These are phyloP conservation scores for Thermophis baileyi DNA, from an alignment of 2,113 vertebrate genomes.

Conservation along the genomic window DNA sequence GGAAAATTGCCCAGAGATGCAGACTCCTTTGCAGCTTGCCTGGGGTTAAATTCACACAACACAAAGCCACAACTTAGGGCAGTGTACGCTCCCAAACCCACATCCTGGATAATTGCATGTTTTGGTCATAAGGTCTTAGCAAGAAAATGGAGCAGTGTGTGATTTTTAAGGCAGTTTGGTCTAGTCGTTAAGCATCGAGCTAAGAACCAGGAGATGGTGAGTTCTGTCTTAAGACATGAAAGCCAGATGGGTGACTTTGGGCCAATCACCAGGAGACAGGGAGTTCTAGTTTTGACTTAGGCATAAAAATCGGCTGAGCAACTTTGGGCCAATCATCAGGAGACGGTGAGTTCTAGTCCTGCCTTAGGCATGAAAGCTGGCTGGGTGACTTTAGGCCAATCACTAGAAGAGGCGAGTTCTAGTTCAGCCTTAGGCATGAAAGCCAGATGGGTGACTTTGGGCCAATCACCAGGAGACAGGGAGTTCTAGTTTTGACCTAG, in stretches of 20 bases:
- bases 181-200: too few species aligned
- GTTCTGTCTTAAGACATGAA: too few species aligned
- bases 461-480: too few species aligned
- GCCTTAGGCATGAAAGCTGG: too few species aligned
- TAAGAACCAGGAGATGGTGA: too few species aligned
- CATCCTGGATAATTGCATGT: neutral
- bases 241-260: neutral
- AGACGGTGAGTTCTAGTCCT: neutral
- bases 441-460: neutral
- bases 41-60: neutral
- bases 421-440: too few species aligned
- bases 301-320: accelerated
- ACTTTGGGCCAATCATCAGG: neutral
- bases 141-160: too few species aligned
- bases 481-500: too few species aligned
- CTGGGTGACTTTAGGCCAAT: too few species aligned
- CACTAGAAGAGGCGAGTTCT: too few species aligned
- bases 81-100: neutral
- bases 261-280: too few species aligned
- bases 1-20: neutral
- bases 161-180: neutral
- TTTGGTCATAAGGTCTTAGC: neutral
- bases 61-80: neutral
- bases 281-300: neutral
- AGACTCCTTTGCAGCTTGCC: neutral